Evolutionary conservation across 2,888 invertebrate species (phyloP).

Genomic region (Clitarchus hookeri): DNA sequence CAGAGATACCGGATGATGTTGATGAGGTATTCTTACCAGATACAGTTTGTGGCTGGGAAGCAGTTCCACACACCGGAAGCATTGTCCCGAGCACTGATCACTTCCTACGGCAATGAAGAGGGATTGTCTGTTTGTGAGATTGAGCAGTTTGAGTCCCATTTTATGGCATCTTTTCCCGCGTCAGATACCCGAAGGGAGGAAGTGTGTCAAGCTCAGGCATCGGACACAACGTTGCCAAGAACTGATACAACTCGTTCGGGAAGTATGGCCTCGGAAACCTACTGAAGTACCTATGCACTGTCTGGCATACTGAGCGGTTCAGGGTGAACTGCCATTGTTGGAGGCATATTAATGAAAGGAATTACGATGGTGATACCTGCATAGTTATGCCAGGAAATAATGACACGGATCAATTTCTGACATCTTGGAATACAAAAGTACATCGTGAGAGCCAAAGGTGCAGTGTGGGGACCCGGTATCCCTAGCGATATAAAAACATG

Average conservation of each 20-base stretch:
- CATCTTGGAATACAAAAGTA: background rate
- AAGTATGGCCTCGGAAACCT: background rate
- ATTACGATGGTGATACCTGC: background rate
- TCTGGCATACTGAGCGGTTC: background rate
- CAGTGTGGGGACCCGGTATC: background rate
- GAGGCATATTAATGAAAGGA: background rate
- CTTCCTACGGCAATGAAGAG: too few relatives aligned
- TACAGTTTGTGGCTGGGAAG: background rate
- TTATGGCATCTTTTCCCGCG: background rate
- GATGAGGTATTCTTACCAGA: background rate
- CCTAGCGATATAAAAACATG: background rate
- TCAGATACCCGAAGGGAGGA: too few relatives aligned
- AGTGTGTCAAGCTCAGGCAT: background rate
- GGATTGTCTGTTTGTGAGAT: background rate
- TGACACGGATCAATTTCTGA: background rate
- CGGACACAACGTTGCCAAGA: background rate
- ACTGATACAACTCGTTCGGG: background rate
- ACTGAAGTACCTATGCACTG: background rate
- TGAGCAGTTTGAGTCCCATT: background rate
- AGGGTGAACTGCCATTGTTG: background rate
- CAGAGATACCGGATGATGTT: background rate
- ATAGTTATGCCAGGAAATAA: background rate
- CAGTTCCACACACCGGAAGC: background rate
- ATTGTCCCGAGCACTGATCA: too few relatives aligned
- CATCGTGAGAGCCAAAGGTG: background rate